Conservation (phyloP, 2,113 vertebrate genomes). For the Phrynosoma platyrhinos region DNA sequence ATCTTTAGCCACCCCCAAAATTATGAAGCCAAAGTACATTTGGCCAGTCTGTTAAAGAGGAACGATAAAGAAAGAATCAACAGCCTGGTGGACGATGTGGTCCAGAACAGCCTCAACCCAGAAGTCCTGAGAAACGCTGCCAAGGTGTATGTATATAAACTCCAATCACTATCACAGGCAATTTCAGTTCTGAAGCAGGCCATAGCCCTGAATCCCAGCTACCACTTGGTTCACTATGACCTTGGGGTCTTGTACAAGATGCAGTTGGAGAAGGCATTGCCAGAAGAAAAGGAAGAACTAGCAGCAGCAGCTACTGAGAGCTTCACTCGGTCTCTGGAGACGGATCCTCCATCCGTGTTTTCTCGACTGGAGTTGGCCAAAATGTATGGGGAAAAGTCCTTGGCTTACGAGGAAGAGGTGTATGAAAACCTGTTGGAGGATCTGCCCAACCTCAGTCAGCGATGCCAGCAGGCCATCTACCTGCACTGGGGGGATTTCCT, state of each 20-base stretch:
- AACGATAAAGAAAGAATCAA: accelerated
- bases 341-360: background rate
- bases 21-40: background rate
- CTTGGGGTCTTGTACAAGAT: background rate
- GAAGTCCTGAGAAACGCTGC: background rate
- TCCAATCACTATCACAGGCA: accelerated
- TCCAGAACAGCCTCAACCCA: background rate
- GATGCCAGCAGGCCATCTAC: constrained; percentile 23
- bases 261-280: accelerated
- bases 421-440: background rate
- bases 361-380: background rate
- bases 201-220: background rate
- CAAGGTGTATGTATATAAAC: accelerated
- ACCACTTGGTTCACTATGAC: background rate
- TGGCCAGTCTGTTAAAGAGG: accelerated
- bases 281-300: background rate
- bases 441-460: background rate
- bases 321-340: background rate
- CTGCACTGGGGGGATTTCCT: constrained; percentile 23
- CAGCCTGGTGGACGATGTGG: background rate
- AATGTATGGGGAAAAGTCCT: background rate
- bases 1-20: background rate
- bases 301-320: background rate
- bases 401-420: background rate
- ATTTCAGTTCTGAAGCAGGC: background rate